phyloP scores from a whole-genome alignment of 2,113 vertebrate genomes.

The Phalacrocorax carbo region DNA sequence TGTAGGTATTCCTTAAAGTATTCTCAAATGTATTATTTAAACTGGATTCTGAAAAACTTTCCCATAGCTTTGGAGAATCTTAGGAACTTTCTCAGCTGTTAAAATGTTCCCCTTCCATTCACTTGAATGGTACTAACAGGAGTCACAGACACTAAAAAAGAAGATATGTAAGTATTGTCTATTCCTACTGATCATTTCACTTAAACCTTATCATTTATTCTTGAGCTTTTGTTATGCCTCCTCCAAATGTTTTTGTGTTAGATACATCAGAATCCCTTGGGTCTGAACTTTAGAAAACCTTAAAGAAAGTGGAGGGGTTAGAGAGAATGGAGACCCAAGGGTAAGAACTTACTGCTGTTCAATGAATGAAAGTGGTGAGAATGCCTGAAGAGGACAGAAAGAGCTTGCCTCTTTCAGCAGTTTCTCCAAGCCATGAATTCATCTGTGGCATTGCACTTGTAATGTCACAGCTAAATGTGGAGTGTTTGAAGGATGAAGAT shows the following conservation, averaged over 20 bases:
- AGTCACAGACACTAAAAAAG: neutral
- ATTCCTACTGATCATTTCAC: neutral
- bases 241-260: neutral
- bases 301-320: neutral
- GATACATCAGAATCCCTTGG: neutral
- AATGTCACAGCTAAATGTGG: neutral
- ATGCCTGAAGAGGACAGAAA: neutral
- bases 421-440: neutral
- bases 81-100: neutral
- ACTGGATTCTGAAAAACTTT: neutral
- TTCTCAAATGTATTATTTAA: neutral
- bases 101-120: neutral
- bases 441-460: neutral
- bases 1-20: neutral
- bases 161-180: neutral
- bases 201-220: neutral
- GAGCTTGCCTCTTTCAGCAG: neutral
- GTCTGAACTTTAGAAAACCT: neutral
- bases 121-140: neutral
- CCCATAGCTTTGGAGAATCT: neutral
- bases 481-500: neutral
- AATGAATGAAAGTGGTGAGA: neutral
- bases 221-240: neutral
- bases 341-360: neutral
- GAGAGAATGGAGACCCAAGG: neutral